These are phyloP conservation scores for Zaprionus tsacasi DNA, from an alignment of 1,140 invertebrate genomes.

Conservation along the genomic window DNA sequence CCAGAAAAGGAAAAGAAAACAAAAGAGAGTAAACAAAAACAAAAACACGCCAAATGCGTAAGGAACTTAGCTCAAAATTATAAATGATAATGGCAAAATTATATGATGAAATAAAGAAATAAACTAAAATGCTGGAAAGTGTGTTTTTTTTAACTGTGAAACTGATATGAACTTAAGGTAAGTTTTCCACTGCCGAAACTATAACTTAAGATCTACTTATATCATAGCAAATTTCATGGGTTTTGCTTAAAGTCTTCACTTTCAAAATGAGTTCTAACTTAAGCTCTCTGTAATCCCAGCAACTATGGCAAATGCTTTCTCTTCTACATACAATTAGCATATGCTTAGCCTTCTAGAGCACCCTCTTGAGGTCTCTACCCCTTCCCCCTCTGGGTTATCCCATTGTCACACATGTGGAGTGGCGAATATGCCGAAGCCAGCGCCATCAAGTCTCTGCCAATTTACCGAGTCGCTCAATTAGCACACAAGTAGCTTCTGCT, in stretches of 20 bases:
- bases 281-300: not conserved
- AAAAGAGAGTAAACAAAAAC: slow-evolving; percentile 31
- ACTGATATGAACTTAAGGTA: not conserved
- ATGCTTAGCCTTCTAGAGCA: not conserved
- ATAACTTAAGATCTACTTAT: too few relatives aligned
- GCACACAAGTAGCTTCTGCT: slow-evolving; percentile 18
- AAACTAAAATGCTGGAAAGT: slow-evolving; percentile 15
- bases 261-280: not conserved
- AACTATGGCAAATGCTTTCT: not conserved
- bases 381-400: not conserved
- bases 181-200: too few relatives aligned
- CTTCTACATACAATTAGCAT: not conserved
- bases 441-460: slow-evolving; percentile 4
- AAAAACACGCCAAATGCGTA: slow-evolving; percentile 62
- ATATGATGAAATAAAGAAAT: slow-evolving; percentile 78
- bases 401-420: not conserved
- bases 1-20: slow-evolving; percentile 46
- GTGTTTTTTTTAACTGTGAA: not conserved
- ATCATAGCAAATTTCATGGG: not conserved
- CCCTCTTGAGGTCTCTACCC: too few relatives aligned
- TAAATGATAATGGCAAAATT: slow-evolving; percentile 73
- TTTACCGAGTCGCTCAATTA: slow-evolving; percentile 27
- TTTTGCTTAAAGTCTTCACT: not conserved
- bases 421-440: not conserved
- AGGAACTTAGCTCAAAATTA: slow-evolving; percentile 77